phyloP scores from a whole-genome alignment of 2,888 invertebrate species.

The Chrysomela aeneicollis region DNA sequence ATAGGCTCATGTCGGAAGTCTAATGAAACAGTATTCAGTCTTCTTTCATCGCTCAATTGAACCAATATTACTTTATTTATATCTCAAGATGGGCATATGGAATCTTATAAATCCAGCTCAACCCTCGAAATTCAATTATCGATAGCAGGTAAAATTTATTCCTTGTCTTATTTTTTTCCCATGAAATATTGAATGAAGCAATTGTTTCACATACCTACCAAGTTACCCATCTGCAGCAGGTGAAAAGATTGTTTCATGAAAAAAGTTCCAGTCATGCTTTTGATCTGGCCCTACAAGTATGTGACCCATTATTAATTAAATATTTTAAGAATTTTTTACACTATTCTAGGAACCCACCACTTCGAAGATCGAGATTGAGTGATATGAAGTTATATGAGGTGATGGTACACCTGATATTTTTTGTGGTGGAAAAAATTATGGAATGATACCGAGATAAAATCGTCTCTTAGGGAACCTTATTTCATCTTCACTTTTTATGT shows the following conservation, averaged over 20 bases:
- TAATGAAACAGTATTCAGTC: not conserved
- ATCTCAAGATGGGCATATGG: not conserved
- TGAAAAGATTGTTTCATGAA: slow-evolving; percentile 20
- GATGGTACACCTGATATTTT: slow-evolving; percentile 24
- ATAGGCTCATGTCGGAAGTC: too few species aligned
- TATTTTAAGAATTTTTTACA: slow-evolving; percentile 23
- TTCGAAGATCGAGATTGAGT: slow-evolving; percentile 3
- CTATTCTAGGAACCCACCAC: slow-evolving; percentile 15
- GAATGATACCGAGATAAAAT: slow-evolving; percentile 12
- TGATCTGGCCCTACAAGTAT: slow-evolving; percentile 14
- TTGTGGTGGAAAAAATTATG: slow-evolving; percentile 10
- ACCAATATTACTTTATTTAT: not conserved
- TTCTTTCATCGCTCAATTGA: not conserved
- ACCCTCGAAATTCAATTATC: not conserved
- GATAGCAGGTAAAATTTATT: not conserved
- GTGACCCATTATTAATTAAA: slow-evolving; percentile 25
- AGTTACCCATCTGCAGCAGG: slow-evolving; percentile 40
- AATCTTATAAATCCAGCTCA: not conserved
- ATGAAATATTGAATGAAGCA: slow-evolving; percentile 24
- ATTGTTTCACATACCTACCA: slow-evolving; percentile 30
- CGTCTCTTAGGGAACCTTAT: not conserved
- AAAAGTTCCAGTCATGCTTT: slow-evolving; percentile 28
- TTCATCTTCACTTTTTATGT: not conserved
- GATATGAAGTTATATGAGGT: not conserved
- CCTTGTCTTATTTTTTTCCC: slow-evolving; percentile 13